Evolutionary conservation across 2,113 vertebrate genomes (phyloP), one percentile per base, ranked within the genome.

Genomic region (Nannospalax galili): DNA sequence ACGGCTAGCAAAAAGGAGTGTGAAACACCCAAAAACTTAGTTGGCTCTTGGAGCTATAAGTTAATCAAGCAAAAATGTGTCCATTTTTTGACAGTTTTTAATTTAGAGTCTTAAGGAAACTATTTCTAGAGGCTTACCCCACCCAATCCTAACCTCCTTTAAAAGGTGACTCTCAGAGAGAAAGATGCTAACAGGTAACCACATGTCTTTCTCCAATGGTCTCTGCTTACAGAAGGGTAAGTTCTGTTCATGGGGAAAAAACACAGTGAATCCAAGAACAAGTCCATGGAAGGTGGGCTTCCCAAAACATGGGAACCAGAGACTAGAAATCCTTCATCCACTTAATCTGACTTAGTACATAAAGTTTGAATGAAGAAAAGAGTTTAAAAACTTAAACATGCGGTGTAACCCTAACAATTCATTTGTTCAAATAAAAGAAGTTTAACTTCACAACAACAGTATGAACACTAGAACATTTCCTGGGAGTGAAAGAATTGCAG

Each of bases 391-490:
- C 6, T 84, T 95, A 88, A 96, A 77, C 65, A 64, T 95, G 86
- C 91, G 88, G 64, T 88, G 20, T 80, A 73, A 86, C 7, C 70
- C 42, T 67, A 91, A 56, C 26, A 65, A 85, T 48, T 91, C 65
- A 70, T 74, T 94, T 94, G 30, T 77, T 86, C 77, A 62, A 67
- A 82, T 67, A 64, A 75, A 42, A 84, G 74, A 96, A 69, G 15
- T 89, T 95, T 28, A 79, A 70, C 56, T 96, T 78, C 73, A 58
- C 91, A 94, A 96, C 92, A 97, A 90, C 28, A 88, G 70, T 81
- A 78, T 80, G 37, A 94, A 84, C 64, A 84, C 35, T 85, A 37
- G 88, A 96, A 80, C 58, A 95, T 95, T 95, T 96, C 64, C 90
- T 95, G 24, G 92, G 84, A 96, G 80, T 48, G 45, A 45, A 97